phyloP scores from a whole-genome alignment of 1,140 invertebrate genomes.

The Arctopsyche grandis region DNA sequence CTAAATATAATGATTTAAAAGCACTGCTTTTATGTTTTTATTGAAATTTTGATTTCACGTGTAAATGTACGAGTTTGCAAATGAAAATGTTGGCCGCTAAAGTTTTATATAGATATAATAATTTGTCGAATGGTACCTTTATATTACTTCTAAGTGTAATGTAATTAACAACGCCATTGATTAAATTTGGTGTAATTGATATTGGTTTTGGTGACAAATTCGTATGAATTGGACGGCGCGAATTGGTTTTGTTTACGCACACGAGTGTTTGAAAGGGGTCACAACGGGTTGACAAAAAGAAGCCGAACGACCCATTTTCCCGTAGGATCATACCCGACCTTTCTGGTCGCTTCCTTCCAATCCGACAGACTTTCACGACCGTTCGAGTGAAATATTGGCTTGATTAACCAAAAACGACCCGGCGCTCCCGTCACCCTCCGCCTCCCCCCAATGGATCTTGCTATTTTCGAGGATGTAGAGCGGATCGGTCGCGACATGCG shows the following conservation, averaged over 20 bases:
- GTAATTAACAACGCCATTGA: no score
- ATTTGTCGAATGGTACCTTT: no score
- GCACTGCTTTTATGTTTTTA: no score
- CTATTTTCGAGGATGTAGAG: slow-evolving; percentile 23
- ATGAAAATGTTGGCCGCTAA: no score
- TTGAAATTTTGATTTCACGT: no score
- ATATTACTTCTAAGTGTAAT: no score
- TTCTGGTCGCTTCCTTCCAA: slow-evolving; percentile 15
- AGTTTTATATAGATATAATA: no score
- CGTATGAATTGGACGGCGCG: background rate
- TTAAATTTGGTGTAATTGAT: no score
- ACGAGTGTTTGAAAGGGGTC: background rate
- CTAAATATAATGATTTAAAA: no score
- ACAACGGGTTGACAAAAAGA: slow-evolving; percentile 4
- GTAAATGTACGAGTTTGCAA: no score
- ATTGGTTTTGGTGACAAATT: no score
- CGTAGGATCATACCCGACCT: background rate
- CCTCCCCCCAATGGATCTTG: background rate
- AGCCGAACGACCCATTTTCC: background rate
- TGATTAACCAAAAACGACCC: slow-evolving; percentile 27
- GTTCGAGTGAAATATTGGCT: slow-evolving; percentile 32
- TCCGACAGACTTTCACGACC: slow-evolving; percentile 26
- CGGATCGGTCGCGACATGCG: background rate
- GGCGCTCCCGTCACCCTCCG: background rate
- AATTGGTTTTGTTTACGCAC: background rate